phyloP scores from a whole-genome alignment of 2,888 invertebrate species.

The Melanostoma scalare region DNA sequence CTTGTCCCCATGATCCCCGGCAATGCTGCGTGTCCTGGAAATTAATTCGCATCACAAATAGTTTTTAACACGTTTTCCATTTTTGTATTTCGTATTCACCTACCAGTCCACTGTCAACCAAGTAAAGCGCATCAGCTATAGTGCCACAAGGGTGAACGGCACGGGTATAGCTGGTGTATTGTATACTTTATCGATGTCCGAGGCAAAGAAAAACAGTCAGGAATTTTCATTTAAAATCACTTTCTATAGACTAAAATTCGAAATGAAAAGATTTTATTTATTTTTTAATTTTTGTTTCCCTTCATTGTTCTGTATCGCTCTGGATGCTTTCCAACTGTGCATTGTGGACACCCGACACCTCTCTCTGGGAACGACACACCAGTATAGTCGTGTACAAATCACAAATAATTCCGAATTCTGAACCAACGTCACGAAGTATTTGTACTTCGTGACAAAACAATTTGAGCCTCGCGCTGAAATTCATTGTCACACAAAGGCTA shows the following conservation, averaged over 20 bases:
- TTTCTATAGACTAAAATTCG: conserved; percentile 50
- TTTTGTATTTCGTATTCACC: conserved; percentile 38
- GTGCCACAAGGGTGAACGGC: conserved; percentile 10
- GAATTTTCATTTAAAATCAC: conserved; percentile 67
- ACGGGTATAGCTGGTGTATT: conserved; percentile 34
- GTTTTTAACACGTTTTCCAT: conserved; percentile 67
- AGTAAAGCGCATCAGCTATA: background rate
- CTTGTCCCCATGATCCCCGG: conserved; percentile 41
- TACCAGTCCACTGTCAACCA: background rate
- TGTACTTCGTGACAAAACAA: conserved; percentile 82
- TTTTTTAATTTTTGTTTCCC: conserved; percentile 9
- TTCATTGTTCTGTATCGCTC: conserved; percentile 26
- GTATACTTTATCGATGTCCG: conserved; percentile 41
- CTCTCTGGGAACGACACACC: background rate
- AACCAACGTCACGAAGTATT: conserved; percentile 82
- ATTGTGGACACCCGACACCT: conserved; percentile 11
- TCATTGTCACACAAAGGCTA: conserved; percentile 21
- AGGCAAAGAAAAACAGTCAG: conserved; percentile 44
- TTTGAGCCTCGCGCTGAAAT: conserved; percentile 77
- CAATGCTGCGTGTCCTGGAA: conserved; percentile 34
- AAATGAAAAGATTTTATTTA: conserved; percentile 33
- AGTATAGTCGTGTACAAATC: conserved; percentile 77
- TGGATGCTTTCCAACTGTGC: conserved; percentile 30
- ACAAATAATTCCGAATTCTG: conserved; percentile 82
- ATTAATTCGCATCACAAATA: conserved; percentile 66